A percentile compares a stretch with the other conserved stretches of the same genome.
phyloP scores from a whole-genome alignment of 2,797 vertebrate species.

The Aphelocoma californica region DNA sequence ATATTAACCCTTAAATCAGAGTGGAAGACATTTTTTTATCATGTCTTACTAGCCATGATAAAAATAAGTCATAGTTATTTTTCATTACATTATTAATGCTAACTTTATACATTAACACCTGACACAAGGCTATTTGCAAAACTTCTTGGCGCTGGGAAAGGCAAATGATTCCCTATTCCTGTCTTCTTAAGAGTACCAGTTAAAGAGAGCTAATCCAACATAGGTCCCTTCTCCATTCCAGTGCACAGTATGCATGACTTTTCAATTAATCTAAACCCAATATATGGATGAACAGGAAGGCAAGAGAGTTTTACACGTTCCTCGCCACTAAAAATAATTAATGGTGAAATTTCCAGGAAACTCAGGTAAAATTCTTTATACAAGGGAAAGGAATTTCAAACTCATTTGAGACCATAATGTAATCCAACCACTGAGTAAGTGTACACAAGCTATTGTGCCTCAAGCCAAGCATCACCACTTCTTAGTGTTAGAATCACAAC shows the following conservation, averaged over 20 bases:
- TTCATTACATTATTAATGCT: neutral
- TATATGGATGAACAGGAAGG: neutral
- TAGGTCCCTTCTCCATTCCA: neutral
- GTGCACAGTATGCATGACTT: neutral
- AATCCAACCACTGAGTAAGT: neutral
- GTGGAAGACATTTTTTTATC: neutral
- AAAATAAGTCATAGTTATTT: neutral
- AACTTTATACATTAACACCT: neutral
- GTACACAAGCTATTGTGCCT: neutral
- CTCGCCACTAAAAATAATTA: neutral
- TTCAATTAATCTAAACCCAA: neutral
- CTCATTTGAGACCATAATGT: neutral
- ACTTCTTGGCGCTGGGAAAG: neutral
- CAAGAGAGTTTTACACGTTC: neutral
- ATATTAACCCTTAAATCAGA: neutral
- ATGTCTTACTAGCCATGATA: neutral
- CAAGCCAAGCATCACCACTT: neutral
- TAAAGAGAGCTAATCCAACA: neutral
- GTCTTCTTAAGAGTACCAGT: neutral
- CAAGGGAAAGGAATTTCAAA: neutral
- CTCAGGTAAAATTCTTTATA: neutral
- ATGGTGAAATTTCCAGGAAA: neutral
- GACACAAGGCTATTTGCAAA: neutral
- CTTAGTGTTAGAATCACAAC: neutral
- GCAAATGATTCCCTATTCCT: neutral